A percentile compares a stretch with the other conserved stretches of the same genome.
These are phyloP conservation scores for Cyclargus thomasi DNA, from an alignment of 1,140 invertebrate genomes.

Conservation along the genomic window DNA sequence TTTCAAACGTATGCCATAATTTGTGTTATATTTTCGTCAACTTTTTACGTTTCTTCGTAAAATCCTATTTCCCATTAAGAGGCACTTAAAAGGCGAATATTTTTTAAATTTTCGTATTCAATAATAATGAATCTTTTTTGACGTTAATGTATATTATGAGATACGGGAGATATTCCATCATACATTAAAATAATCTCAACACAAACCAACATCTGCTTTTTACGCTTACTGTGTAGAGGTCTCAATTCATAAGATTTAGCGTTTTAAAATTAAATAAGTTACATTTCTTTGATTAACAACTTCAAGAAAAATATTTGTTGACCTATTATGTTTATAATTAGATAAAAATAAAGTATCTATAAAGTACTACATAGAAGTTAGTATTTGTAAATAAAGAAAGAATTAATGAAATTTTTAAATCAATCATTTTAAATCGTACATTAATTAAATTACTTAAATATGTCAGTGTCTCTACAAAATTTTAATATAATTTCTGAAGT, in stretches of 20 bases:
- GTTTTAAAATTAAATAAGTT: background rate
- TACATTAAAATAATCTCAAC: conserved; percentile 14
- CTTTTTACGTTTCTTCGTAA: background rate
- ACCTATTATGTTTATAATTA: no score
- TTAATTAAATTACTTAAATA: no score
- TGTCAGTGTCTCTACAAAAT: no score
- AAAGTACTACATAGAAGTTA: no score
- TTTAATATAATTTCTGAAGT: no score
- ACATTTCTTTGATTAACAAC: no score
- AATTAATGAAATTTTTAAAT: no score
- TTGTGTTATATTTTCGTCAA: background rate
- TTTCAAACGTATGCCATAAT: no score
- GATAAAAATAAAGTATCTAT: no score
- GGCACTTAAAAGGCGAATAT: conserved; percentile 9
- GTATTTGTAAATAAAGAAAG: no score
- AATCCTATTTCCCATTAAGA: background rate
- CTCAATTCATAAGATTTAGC: background rate
- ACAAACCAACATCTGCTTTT: conserved; percentile 14
- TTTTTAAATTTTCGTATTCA: conserved; percentile 14
- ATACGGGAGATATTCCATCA: background rate
- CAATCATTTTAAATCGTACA: no score
- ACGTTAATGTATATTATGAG: conserved; percentile 6
- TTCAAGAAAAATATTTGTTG: no score
- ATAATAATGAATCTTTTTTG: conserved; percentile 10
- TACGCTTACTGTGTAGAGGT: background rate